Percentiles rank a stretch among this genome's conserved stretches.
Evolutionary conservation across 2,113 vertebrate species (phyloP).

Genomic region (Pollachius pollachius): DNA sequence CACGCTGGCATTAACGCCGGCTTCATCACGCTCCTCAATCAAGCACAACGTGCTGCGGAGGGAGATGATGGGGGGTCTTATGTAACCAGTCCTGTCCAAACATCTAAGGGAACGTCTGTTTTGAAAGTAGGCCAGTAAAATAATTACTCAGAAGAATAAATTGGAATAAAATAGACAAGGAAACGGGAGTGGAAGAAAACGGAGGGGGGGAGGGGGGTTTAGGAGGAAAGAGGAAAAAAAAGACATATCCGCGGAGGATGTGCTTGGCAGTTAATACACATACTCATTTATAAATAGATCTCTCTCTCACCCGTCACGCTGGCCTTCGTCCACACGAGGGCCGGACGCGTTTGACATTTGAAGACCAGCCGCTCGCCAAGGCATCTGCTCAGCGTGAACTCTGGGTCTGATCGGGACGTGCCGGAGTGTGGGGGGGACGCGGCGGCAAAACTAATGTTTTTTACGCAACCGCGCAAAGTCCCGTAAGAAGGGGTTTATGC

Average conservation of each 20-base stretch:
- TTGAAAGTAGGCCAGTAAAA: slow-evolving; percentile 60
- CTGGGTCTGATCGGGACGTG: background rate
- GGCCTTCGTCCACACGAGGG: slow-evolving; percentile 12
- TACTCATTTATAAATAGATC: slow-evolving; percentile 48
- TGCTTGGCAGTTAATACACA: slow-evolving; percentile 49
- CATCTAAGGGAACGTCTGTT: slow-evolving; percentile 46
- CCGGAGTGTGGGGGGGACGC: background rate
- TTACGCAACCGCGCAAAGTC: too few relatives aligned
- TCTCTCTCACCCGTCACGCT: slow-evolving; percentile 25
- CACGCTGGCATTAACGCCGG: slow-evolving; percentile 10
- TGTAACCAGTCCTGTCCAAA: slow-evolving; percentile 55
- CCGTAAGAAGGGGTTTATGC: too few relatives aligned
- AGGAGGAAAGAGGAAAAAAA: slow-evolving; percentile 12
- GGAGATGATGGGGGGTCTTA: slow-evolving; percentile 38
- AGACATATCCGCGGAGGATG: slow-evolving; percentile 32
- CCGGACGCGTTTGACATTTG: slow-evolving; percentile 23
- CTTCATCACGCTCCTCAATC: slow-evolving; percentile 23
- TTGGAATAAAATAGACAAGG: background rate
- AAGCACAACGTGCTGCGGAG: slow-evolving; percentile 31
- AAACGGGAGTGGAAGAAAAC: background rate
- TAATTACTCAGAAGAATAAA: slow-evolving; percentile 59
- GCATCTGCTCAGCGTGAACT: slow-evolving; percentile 26
- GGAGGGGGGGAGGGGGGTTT: background rate
- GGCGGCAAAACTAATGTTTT: background rate
- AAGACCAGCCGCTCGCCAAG: slow-evolving; percentile 1